Base-by-base conservation (phyloP, 2,113 vertebrate genomes). In the Microcebus jonahi region DNA sequence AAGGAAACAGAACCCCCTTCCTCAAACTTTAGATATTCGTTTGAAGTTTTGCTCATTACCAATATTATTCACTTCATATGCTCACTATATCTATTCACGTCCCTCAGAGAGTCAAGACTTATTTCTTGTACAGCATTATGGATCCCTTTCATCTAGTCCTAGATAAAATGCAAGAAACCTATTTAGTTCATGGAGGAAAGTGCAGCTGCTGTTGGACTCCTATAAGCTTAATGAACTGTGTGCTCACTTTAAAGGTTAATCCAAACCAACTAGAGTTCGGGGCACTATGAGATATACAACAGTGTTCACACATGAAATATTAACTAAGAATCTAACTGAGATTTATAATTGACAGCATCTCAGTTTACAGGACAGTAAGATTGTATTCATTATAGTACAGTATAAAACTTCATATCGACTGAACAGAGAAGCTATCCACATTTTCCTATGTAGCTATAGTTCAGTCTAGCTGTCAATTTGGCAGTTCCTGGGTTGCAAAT, bases 41-140 rank as follows among this genome's bases (percentile, higher is more conserved):
- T 97, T 96, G 76, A 97, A 95, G 91, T 95, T 95, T 90, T 88
- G 67, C 84, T 95, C 90, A 97, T 97, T 94, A 97, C 70, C 93
- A 90, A 81, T 86, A 90, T 84, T 94, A 96, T 91, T 89, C 82
- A 93, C 95, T 97, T 92, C 88, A 84, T 90, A 67, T 6, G 75
- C 65, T 95, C 68, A 79, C 59, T 88, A 8, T 88, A 85, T 90
- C 88, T 88, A 71, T 59, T 94, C 80, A 76, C 63, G 79, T 95
- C 91, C 93, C 97, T 95, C 79, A 61, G 97, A 39, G 81, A 94
- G 87, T 87, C 88, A 95, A 95, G 83, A 63, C 59, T 29, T 96
- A 93, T 87, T 96, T 93, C 91, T 68, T 89, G 67, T 65, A 87
- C 70, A 94, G 53, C 53, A 31, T 93, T 91, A 93, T 61, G 84